Percentiles rank a stretch among this genome's conserved stretches.
Conservation (phyloP, 2,797 vertebrate genomes). For the Pteronotus mesoamericanus region DNA sequence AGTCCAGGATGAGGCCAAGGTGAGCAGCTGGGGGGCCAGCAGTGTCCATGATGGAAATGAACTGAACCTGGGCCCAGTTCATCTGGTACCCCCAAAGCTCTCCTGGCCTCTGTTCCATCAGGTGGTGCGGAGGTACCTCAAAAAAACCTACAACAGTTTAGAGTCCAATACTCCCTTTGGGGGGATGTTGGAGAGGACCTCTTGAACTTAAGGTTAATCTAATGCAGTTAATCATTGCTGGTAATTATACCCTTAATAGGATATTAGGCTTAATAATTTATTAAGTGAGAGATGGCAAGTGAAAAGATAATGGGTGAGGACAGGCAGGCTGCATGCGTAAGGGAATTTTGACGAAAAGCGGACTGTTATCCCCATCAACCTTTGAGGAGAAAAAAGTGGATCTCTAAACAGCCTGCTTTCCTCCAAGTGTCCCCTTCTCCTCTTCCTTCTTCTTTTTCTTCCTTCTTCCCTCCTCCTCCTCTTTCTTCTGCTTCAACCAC, state of each 20-base stretch:
- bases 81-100: neutral
- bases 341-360: neutral
- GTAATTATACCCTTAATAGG: conserved; percentile 73
- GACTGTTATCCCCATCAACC: neutral
- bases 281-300: conserved; percentile 48
- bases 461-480: neutral
- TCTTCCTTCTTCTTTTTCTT: neutral
- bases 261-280: conserved; percentile 81
- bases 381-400: neutral
- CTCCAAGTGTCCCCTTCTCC: neutral
- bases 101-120: neutral
- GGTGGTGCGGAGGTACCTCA: neutral
- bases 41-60: neutral
- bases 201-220: conserved; percentile 62
- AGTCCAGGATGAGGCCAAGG: neutral
- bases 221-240: conserved; percentile 79
- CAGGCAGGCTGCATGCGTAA: neutral
- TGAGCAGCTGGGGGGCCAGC: neutral
- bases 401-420: neutral
- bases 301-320: conserved; percentile 10
- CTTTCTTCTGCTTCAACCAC: neutral
- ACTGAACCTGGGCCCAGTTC: neutral
- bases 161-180: neutral
- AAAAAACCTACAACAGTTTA: neutral
- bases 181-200: neutral